phyloP scores from a whole-genome alignment of 2,888 invertebrate genomes.

The Dusona sp. region DNA sequence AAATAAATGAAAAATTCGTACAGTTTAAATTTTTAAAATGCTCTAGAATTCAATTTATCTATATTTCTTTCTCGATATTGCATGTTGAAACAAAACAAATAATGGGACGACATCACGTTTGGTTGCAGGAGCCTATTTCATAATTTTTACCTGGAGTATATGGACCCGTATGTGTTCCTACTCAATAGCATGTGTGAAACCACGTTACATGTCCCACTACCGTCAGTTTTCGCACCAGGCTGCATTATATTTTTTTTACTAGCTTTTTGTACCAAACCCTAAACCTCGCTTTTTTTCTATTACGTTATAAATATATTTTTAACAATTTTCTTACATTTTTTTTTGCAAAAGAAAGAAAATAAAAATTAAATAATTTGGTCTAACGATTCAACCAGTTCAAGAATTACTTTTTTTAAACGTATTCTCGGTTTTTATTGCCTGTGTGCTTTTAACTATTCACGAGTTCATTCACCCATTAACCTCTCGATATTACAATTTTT shows the following conservation, averaged over 20 bases:
- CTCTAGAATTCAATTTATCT: constrained; percentile 60
- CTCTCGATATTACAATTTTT: constrained; percentile 11
- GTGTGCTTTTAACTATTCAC: constrained; percentile 43
- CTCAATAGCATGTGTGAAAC: constrained; percentile 85
- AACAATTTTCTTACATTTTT: not conserved
- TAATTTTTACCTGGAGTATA: constrained; percentile 85
- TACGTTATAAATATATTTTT: constrained; percentile 10
- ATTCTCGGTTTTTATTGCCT: not conserved
- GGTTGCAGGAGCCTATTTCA: constrained; percentile 85
- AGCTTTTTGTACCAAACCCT: constrained; percentile 71
- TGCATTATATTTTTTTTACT: constrained; percentile 81
- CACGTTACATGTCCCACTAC: constrained; percentile 84
- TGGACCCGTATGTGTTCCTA: constrained; percentile 85
- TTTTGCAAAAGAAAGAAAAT: constrained; percentile 28
- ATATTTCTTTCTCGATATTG: constrained; percentile 74
- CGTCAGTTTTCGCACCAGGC: constrained; percentile 84
- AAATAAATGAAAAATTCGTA: constrained; percentile 24
- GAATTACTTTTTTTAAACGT: constrained; percentile 55
- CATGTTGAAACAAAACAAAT: constrained; percentile 81
- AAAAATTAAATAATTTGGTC: constrained; percentile 26
- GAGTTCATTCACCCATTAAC: constrained; percentile 21
- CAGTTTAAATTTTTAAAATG: constrained; percentile 50
- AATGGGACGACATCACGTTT: constrained; percentile 83
- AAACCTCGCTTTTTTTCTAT: constrained; percentile 56
- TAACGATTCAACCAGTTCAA: constrained; percentile 75